A percentile compares a stretch with the other conserved stretches of the same genome.
Conservation (phyloP, 2,888 invertebrate species). For the Germaria angustata region DNA sequence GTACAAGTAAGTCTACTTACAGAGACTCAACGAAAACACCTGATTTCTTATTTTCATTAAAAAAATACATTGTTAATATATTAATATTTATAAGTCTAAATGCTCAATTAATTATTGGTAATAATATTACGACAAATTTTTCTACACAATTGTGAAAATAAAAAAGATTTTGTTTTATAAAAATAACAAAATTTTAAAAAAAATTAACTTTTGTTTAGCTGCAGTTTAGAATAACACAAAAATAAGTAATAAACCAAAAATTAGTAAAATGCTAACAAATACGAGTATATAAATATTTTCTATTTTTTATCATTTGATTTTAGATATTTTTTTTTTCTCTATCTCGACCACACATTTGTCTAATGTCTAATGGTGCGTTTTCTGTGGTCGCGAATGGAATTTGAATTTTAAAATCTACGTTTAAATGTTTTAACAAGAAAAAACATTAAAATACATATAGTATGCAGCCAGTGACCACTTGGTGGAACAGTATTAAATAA, state of each 20-base stretch:
- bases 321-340: background rate
- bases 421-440: conserved; percentile 35
- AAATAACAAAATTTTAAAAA: conserved; percentile 12
- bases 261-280: conserved; percentile 26
- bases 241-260: too few relatives aligned
- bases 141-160: conserved; percentile 18
- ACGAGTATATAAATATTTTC: too few relatives aligned
- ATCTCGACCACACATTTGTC: conserved; percentile 57
- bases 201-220: conserved; percentile 43
- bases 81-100: conserved; percentile 35
- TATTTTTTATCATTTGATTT: too few relatives aligned
- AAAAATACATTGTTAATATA: too few relatives aligned
- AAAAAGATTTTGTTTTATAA: background rate
- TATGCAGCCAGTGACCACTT: conserved; percentile 1
- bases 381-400: conserved; percentile 60
- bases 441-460: background rate
- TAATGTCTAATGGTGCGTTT: conserved; percentile 57
- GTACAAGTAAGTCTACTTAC: too few relatives aligned
- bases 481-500: conserved; percentile 41
- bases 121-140: conserved; percentile 54
- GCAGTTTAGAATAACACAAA: conserved; percentile 34
- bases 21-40: too few relatives aligned
- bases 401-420: conserved; percentile 50
- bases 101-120: conserved; percentile 32
- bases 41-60: background rate